These are phyloP conservation scores for Drosophila ezoana DNA, from an alignment of 2,888 invertebrate species.

Conservation along the genomic window DNA sequence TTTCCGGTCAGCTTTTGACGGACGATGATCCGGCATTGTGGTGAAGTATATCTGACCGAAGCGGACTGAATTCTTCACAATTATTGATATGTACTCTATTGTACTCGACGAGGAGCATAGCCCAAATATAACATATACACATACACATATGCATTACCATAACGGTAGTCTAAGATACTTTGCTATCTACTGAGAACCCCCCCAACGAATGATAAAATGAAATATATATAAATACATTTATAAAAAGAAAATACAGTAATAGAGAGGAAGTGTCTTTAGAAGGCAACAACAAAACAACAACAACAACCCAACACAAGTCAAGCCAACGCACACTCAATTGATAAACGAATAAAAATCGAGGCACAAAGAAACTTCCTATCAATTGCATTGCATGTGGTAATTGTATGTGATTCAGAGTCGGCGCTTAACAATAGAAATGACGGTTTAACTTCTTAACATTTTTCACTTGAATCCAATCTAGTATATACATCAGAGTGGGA, in stretches of 20 bases:
- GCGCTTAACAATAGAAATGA: slow-evolving; percentile 45
- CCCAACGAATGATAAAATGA: slow-evolving; percentile 38
- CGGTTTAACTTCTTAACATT: slow-evolving; percentile 17
- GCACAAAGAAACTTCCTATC: slow-evolving; percentile 62
- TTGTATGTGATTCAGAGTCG: slow-evolving; percentile 38
- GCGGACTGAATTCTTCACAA: slow-evolving; percentile 29
- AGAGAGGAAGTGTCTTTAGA: slow-evolving; percentile 64
- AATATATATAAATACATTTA: slow-evolving; percentile 12
- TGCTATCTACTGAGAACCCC: slow-evolving; percentile 24
- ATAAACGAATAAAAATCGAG: slow-evolving; percentile 50
- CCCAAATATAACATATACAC: slow-evolving; percentile 26
- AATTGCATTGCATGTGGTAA: slow-evolving; percentile 35
- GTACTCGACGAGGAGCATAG: slow-evolving; percentile 16
- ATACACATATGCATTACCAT: slow-evolving; percentile 26
- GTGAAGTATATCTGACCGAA: slow-evolving; percentile 10
- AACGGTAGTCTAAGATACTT: slow-evolving; percentile 53
- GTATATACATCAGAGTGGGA: slow-evolving; percentile 13
- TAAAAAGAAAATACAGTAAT: slow-evolving; percentile 38
- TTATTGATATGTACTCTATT: slow-evolving; percentile 30
- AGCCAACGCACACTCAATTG: slow-evolving; percentile 42
- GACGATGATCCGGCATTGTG: slow-evolving; percentile 17
- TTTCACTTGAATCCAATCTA: slow-evolving; percentile 26
- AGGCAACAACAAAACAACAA: slow-evolving; percentile 16
- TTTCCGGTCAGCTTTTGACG: slow-evolving; percentile 65
- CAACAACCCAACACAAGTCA: background rate